Evolutionary conservation across 1,140 invertebrate species (phyloP).

Genomic region (Drosophila aff.): DNA sequence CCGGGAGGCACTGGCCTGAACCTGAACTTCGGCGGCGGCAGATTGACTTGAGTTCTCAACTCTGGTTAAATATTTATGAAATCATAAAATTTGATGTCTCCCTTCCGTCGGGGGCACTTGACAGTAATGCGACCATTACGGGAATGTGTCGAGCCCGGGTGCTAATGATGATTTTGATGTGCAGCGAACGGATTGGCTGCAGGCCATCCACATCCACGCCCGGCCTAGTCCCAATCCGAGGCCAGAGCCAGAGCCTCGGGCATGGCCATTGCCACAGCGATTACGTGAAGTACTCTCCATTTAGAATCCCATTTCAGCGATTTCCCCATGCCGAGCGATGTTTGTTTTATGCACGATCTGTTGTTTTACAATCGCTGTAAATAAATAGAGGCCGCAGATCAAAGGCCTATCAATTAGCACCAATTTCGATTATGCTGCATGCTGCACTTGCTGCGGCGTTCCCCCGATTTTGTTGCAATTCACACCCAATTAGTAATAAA

Average conservation of each 20-base stretch:
- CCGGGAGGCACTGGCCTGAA: background rate
- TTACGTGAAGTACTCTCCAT: slow-evolving; percentile 66
- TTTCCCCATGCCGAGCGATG: slow-evolving; percentile 31
- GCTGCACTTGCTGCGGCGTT: slow-evolving; percentile 56
- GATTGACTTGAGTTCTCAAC: slow-evolving; percentile 14
- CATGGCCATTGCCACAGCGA: slow-evolving; percentile 57
- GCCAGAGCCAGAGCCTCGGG: slow-evolving; percentile 8
- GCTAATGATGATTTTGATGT: slow-evolving; percentile 84
- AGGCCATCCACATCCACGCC: slow-evolving; percentile 29
- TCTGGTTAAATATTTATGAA: slow-evolving; percentile 82
- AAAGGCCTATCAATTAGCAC: slow-evolving; percentile 82
- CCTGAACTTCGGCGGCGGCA: slow-evolving; percentile 27
- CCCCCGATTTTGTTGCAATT: slow-evolving; percentile 56
- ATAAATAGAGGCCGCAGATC: slow-evolving; percentile 76
- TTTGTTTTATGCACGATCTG: slow-evolving; percentile 78
- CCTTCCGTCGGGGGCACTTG: slow-evolving; percentile 64
- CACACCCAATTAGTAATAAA: slow-evolving; percentile 84
- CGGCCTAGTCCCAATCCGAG: slow-evolving; percentile 26
- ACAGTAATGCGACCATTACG: slow-evolving; percentile 54
- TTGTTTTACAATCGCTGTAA: slow-evolving; percentile 80
- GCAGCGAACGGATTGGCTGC: slow-evolving; percentile 76
- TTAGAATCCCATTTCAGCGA: slow-evolving; percentile 4
- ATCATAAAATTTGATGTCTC: slow-evolving; percentile 85
- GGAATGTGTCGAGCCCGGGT: slow-evolving; percentile 42
- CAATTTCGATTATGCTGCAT: slow-evolving; percentile 80